A percentile compares a stretch with the other conserved stretches of the same genome.
Evolutionary conservation across 1,140 invertebrate species (phyloP).

Genomic region (Neodiprion virginianus): DNA sequence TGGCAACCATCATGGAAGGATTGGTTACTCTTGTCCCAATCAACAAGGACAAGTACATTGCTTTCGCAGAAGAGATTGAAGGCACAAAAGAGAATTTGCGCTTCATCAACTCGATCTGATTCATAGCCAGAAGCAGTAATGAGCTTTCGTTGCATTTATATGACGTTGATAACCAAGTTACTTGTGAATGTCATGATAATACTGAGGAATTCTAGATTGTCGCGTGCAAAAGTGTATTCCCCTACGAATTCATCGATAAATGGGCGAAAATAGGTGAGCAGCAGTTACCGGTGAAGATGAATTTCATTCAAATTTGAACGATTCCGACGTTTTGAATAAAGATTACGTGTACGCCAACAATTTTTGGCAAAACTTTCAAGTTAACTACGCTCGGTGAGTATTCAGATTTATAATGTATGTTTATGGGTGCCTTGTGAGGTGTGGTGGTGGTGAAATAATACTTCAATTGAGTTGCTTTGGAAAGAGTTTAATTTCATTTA

Average conservation of each 20-base stretch:
- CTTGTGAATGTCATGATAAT: not conserved
- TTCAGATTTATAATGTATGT: no score
- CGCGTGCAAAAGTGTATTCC: not conserved
- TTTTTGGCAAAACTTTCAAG: not conserved
- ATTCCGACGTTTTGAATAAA: conserved; percentile 28
- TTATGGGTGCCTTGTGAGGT: no score
- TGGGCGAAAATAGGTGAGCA: conserved; percentile 27
- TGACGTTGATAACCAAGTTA: not conserved
- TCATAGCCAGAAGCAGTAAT: not conserved
- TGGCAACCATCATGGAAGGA: no score
- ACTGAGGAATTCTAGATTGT: not conserved
- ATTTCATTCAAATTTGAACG: conserved; percentile 27
- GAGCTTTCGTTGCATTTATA: conserved; percentile 19
- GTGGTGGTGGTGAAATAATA: no score
- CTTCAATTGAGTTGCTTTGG: no score
- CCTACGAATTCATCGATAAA: not conserved
- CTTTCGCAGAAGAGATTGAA: not conserved
- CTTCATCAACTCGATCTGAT: not conserved
- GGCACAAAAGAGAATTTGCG: not conserved
- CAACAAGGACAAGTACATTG: no score
- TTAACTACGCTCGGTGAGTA: not conserved
- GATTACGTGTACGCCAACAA: conserved; percentile 49
- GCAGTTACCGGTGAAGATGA: conserved; percentile 46
- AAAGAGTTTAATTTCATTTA: no score
- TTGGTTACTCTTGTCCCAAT: no score